Conservation (phyloP, 2,888 invertebrate genomes). For the Schrankia costaestrigalis region DNA sequence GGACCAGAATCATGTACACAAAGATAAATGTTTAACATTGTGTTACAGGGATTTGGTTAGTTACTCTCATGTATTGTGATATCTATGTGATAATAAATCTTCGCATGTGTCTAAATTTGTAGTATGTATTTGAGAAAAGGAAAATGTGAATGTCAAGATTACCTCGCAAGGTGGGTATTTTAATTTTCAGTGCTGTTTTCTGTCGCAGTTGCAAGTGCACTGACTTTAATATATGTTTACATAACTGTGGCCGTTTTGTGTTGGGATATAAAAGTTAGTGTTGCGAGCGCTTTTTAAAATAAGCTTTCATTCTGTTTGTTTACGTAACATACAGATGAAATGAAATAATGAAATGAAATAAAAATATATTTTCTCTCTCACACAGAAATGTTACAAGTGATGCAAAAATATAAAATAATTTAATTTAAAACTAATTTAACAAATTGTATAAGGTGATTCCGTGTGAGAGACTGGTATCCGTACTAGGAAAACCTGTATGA, state of each 20-base stretch:
- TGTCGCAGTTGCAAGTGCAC: not conserved
- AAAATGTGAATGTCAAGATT: conserved; percentile 1
- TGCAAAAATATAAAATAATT: too few relatives aligned
- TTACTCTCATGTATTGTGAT: conserved; percentile 13
- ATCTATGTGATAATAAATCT: conserved; percentile 29
- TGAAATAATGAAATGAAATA: too few relatives aligned
- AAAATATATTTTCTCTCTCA: too few relatives aligned
- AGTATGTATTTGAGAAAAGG: conserved; percentile 5
- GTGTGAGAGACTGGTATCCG: too few relatives aligned
- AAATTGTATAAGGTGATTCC: too few relatives aligned
- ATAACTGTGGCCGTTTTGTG: conserved; percentile 1
- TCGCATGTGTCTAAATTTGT: conserved; percentile 8
- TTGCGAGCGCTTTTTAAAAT: too few relatives aligned
- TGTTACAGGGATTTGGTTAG: conserved; percentile 26
- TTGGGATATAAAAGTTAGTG: conserved; percentile 3
- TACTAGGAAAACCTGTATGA: too few relatives aligned
- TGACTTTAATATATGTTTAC: conserved; percentile 6
- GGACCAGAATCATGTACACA: conserved; percentile 28
- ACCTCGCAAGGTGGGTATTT: conserved; percentile 1
- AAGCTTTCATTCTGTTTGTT: too few relatives aligned
- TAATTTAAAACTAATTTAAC: too few relatives aligned
- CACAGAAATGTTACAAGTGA: too few relatives aligned
- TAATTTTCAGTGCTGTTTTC: too few relatives aligned
- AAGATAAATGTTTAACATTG: conserved; percentile 29
- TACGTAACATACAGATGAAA: too few relatives aligned